Base-by-base conservation (phyloP, 2,888 invertebrate genomes). In the Prosapia bicincta region DNA sequence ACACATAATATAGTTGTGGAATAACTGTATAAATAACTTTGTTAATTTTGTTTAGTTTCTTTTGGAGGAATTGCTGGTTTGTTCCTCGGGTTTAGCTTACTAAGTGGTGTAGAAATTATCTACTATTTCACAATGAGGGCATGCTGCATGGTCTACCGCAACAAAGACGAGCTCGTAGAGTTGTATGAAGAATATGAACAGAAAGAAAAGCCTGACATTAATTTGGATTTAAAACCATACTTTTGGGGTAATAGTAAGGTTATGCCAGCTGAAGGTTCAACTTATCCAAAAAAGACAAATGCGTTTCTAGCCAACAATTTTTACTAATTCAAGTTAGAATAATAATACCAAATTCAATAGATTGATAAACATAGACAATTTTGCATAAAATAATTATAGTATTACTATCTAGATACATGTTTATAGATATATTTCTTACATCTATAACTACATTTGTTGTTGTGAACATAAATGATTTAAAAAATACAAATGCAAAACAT, bases 121-220 rank as follows among this genome's bases (percentile, higher is more conserved):
- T 94, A 94, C 83, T 94, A 93, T 83, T 93, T 93, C 82, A 91
- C 92, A 0, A 84, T 94, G 80, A 86, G 93, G 69, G 90, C 91
- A 13, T 90, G 88, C 78, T 92, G 91, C 82, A 88, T 90, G 83
- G 86, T 88, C 7, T 85, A 85, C 70, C 85, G 88, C 15, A 89
- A 90, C 81, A 84, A 84, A 0, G 76, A 86, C 66, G 84, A 85
- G 76, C 82, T 90, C 81, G 84, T 85, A 26, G 83, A 83, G 66
- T 86, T 90, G 75, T 86, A 87, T 26, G 84, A 84, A 0, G 87
- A 88, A 79, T 79, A 81, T 26, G 82, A 82, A 26, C 77, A 80
- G 10, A 81, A 82, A 78, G 81, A 82, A 7, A 80, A 81, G 75
- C 83, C 84, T 3, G 80, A 82, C 23, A 83, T 85, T 71, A 84